Conservation (phyloP, 2,888 invertebrate genomes). For the Eilema sororculum region DNA sequence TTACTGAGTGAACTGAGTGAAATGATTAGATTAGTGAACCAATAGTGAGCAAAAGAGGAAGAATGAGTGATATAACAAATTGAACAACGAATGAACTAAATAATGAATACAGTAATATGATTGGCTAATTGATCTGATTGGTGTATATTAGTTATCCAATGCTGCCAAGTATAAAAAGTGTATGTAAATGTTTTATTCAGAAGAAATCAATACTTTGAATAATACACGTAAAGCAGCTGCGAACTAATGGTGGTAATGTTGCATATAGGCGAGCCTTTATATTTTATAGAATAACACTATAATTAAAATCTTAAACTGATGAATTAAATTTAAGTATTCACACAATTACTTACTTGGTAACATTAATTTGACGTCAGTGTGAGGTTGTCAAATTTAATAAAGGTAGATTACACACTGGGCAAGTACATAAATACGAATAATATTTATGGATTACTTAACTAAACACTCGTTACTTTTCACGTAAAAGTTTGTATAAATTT, state of each 20-base stretch:
- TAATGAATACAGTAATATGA: conserved; percentile 19
- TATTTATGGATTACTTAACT: neutral
- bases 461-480: neutral
- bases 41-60: conserved; percentile 41
- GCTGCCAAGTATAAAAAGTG: conserved; percentile 5
- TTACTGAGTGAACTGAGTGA: conserved; percentile 57
- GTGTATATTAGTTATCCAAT: neutral
- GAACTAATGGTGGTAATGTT: neutral
- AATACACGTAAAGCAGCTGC: neutral
- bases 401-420: neutral
- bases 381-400: neutral
- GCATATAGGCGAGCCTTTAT: neutral
- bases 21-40: neutral
- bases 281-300: neutral
- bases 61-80: conserved; percentile 18
- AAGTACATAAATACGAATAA: neutral
- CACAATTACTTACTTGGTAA: neutral
- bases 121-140: conserved; percentile 5
- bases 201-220: no score
- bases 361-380: neutral
- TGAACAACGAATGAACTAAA: conserved; percentile 10
- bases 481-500: no score
- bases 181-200: neutral
- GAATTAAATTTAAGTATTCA: neutral
- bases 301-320: neutral